phyloP scores from a whole-genome alignment of 2,888 invertebrate genomes.

The Drosophila nigritarsus region DNA sequence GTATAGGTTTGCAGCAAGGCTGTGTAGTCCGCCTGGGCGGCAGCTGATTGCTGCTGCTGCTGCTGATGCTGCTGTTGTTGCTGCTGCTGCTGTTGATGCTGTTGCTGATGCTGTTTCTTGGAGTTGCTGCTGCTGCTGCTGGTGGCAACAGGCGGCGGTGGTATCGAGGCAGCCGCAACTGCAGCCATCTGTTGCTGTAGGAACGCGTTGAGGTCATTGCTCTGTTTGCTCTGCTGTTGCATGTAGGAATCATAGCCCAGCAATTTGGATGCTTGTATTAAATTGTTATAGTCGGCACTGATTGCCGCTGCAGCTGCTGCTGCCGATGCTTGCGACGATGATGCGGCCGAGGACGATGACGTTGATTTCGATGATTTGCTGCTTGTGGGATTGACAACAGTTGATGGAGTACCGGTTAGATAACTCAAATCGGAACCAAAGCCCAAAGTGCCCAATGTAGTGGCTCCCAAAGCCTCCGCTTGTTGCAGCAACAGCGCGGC shows the following conservation, averaged over 20 bases:
- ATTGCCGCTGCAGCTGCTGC: constrained; percentile 80
- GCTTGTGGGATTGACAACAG: constrained; percentile 27
- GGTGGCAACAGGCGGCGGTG: constrained; percentile 60
- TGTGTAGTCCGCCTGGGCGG: constrained; percentile 82
- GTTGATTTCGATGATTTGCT: constrained; percentile 70
- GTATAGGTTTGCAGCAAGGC: constrained; percentile 84
- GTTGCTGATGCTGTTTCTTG: constrained; percentile 73
- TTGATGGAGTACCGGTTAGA: constrained; percentile 70
- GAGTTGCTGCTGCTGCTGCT: constrained; percentile 62
- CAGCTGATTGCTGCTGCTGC: constrained; percentile 72
- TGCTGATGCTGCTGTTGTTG: constrained; percentile 69
- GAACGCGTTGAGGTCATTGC: constrained; percentile 82
- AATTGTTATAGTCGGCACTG: constrained; percentile 83
- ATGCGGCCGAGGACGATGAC: constrained; percentile 19
- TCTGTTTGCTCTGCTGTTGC: constrained; percentile 82
- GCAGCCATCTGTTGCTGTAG: constrained; percentile 84
- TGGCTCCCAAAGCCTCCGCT: constrained; percentile 84
- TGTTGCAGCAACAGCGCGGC: constrained; percentile 84
- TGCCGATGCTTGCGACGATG: constrained; percentile 57
- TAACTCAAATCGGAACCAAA: constrained; percentile 84
- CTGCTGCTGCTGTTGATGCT: constrained; percentile 69
- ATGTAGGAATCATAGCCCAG: constrained; percentile 84
- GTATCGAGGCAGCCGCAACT: constrained; percentile 76
- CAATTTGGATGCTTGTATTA: constrained; percentile 84
- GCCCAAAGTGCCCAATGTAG: constrained; percentile 84